Percentiles rank a stretch among this genome's conserved stretches.
Conservation (phyloP, 1,140 invertebrate genomes). For the Aphaenogaster rudis region DNA sequence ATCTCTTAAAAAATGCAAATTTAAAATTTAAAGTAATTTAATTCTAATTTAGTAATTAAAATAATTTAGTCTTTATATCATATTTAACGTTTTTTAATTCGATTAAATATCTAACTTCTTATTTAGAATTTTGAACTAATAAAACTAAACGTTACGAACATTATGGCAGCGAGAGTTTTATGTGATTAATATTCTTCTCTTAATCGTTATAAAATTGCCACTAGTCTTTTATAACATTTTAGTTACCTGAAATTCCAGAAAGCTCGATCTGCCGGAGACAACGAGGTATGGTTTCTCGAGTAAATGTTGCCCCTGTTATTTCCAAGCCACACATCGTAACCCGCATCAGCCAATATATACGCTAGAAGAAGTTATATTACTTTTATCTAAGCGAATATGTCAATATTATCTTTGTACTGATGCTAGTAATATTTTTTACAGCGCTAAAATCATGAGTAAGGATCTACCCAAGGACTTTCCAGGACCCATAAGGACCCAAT, state of each 20-base stretch:
- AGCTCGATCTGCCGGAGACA: slow-evolving; percentile 38
- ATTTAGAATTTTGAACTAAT: neutral
- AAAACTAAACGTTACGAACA: neutral
- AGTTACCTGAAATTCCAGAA: slow-evolving; percentile 80
- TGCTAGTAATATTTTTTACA: neutral
- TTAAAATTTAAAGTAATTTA: neutral
- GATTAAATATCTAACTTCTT: neutral
- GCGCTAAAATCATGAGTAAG: slow-evolving; percentile 44
- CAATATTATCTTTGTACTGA: neutral
- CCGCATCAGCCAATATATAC: slow-evolving; percentile 88
- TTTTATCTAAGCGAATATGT: slow-evolving; percentile 66
- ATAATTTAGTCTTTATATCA: too few relatives aligned
- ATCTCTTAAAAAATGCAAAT: neutral
- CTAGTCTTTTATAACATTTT: neutral
- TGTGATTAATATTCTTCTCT: slow-evolving; percentile 83
- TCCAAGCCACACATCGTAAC: slow-evolving; percentile 92
- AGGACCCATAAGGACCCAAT: slow-evolving; percentile 91
- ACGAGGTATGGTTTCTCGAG: slow-evolving; percentile 81
- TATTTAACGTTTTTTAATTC: neutral
- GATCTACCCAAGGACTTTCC: slow-evolving; percentile 88
- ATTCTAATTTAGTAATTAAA: neutral
- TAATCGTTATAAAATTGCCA: neutral
- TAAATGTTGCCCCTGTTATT: slow-evolving; percentile 91
- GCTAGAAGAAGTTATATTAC: slow-evolving; percentile 77
- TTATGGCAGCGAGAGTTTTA: slow-evolving; percentile 79